Base-by-base conservation (phyloP, 2,888 invertebrate genomes). In the Trichopoda pennipes region DNA sequence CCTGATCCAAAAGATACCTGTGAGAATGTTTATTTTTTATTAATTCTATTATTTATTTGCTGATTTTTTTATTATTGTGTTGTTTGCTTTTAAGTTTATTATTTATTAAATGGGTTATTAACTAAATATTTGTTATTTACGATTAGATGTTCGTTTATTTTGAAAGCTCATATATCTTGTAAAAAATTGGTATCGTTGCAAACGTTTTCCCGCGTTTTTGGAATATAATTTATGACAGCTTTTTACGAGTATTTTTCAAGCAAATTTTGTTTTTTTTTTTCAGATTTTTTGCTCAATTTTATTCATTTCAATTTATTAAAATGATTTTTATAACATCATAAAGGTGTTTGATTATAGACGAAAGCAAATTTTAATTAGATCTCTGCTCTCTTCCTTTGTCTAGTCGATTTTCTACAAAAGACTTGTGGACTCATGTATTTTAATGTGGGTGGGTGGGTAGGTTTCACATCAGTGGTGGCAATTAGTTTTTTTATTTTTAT, bases 251-350 rank as follows among this genome's bases (percentile, higher is more conserved):
- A 47, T 51, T 21, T 68, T n/a, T 4, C 6, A 12, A 63, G 63
- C 72, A 76, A 77, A 69, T 77, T 77, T 81, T 42, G 38, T 73
- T 72, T 61, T 77, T 77, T 81, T 42, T 47, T 73, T 72, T 61
- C 35, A 53, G n/a, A 28, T 56, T 55, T 35, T 44, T 69, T 17
- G 1, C 66, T 68, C 9, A 6, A 42, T 69, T 35, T 38, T 38
- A 12, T 38, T 38, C 1, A 38, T 38, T 38, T 38, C 38, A 38
- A 83, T 82, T 81, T 80, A 83, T 83, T 83, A 42, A 76, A 74
- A 84, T 80, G 49, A 55, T 66, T 75, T 84, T 84, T 84, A 81
- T 76, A 76, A 81, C 53, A 75, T 55, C 78, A 77, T 83, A 84
- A 85, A 84, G 83, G 84, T 85, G 84, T 80, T 68, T 35, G 61